phyloP scores from a whole-genome alignment of 2,113 vertebrate genomes.

The Dromaius novaehollandiae region DNA sequence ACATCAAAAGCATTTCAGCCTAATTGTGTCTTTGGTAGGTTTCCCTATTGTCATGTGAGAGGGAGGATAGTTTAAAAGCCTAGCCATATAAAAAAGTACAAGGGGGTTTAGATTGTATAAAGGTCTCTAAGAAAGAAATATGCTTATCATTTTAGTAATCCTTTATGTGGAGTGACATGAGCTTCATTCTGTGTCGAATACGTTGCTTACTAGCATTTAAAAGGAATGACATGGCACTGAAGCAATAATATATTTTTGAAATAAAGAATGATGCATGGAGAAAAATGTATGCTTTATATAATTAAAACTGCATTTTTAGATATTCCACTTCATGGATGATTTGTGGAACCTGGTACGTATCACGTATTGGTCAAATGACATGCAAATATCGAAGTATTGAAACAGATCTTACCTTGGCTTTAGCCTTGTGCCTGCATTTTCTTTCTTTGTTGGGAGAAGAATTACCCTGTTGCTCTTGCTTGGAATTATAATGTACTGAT shows the following conservation, averaged over 20 bases:
- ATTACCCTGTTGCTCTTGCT: not conserved
- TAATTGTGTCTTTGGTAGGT: not conserved
- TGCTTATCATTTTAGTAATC: slow-evolving; percentile 4
- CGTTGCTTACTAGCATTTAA: not conserved
- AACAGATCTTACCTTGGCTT: not conserved
- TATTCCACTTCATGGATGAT: slow-evolving; percentile 22
- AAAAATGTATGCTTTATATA: slow-evolving; percentile 14
- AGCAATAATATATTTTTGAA: slow-evolving; percentile 44
- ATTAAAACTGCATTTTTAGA: slow-evolving; percentile 33
- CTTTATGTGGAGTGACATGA: slow-evolving; percentile 18
- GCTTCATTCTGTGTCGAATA: slow-evolving; percentile 28
- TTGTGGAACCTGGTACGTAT: not conserved
- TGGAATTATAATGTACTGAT: not conserved
- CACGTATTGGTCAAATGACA: slow-evolving; percentile 1
- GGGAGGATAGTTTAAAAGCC: not conserved
- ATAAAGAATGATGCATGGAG: not conserved
- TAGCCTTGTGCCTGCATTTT: not conserved
- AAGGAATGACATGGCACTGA: not conserved
- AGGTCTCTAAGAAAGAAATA: slow-evolving; percentile 12
- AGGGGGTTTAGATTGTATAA: not conserved
- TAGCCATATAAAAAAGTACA: not conserved
- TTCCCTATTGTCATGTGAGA: not conserved
- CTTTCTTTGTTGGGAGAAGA: not conserved
- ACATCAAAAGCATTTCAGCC: not conserved
- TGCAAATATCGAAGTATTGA: not conserved